phyloP scores from a whole-genome alignment of 2,888 invertebrate species.

The Elysia crispata region DNA sequence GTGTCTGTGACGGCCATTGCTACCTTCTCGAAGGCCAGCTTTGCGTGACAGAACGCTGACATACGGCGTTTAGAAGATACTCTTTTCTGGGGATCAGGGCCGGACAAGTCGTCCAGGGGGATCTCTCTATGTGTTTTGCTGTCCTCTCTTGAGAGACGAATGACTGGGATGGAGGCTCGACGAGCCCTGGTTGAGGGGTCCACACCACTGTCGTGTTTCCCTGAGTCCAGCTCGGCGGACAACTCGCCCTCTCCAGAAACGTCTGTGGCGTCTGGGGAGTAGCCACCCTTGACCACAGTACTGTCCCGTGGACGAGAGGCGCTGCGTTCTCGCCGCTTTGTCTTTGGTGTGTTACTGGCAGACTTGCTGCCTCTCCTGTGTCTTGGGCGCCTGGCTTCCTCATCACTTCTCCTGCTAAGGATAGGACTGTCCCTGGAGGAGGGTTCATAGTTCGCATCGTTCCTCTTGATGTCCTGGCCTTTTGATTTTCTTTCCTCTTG shows the following conservation, averaged over 20 bases:
- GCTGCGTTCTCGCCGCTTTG: slow-evolving; percentile 35
- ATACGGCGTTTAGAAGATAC: background rate
- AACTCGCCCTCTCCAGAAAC: background rate
- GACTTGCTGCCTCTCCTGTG: no score
- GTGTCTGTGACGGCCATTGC: slow-evolving; percentile 43
- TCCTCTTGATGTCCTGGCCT: no score
- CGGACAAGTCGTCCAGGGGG: background rate
- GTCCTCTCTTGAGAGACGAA: slow-evolving; percentile 38
- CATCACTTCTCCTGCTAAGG: no score
- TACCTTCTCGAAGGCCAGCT: slow-evolving; percentile 45
- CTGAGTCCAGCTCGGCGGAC: no score
- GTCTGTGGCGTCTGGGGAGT: background rate
- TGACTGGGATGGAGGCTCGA: slow-evolving; percentile 30
- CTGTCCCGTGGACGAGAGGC: slow-evolving; percentile 35
- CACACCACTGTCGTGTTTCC: no score
- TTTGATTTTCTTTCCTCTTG: no score
- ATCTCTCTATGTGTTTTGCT: slow-evolving; percentile 22
- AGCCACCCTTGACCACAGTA: background rate
- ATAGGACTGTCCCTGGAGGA: no score
- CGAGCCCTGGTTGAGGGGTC: background rate
- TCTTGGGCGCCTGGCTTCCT: no score
- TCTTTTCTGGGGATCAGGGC: background rate
- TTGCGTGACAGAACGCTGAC: slow-evolving; percentile 40
- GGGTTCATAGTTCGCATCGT: no score
- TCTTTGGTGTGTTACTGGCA: slow-evolving; percentile 30